Base-by-base conservation (phyloP, 53 echinoderm and acorn worm species). In the Arbacia lixula region DNA sequence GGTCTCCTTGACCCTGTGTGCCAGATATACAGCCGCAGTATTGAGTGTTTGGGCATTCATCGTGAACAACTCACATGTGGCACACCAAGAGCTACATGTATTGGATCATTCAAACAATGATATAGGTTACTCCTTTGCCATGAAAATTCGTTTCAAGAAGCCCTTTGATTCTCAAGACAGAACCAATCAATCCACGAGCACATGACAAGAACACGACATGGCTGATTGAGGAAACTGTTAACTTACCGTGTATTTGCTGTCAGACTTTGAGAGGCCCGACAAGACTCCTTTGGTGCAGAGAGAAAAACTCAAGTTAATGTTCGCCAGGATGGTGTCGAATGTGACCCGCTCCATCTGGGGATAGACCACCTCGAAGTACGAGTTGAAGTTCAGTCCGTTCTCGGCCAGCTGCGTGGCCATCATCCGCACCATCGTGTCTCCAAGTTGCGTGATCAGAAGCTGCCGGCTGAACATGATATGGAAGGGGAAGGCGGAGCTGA, bases 351-450 rank as follows among this genome's bases (percentile, higher is more conserved):
- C 85, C 37, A 93, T n/a, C 12, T 83, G 66, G 0, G 95, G 95
- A 24, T 88, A 83, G 55, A 95, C 38, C 40, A 95, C 86, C 69
- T 71, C 83, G 40, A 95, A 93, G 60, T 93, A 95, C 17, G 93
- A 93, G 87, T 91, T 95, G 42, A 95, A 90, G 57, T 93, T 93
- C 86, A 95, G 89, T 71, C 93, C 93, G 79, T 90, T 84, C 37
- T 79, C 80, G 60, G 91, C 90, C 74, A 88, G 86, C 40, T 86
- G 87, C 25, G 89, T 71, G 27, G 90, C 88, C 53, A 95, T 90
- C 93, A 95, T 93, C 40, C 95, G 82, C 72, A 95, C 88, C 20
- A 95, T 93, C 2, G 95, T 93, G 42, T 95, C 93, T 2, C 95
- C 95, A 5, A 93, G 83, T 38, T 95, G 95, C 19, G 90, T 85